Evolutionary conservation across 2,113 vertebrate genomes (phyloP), one percentile per base, ranked within the genome.

Genomic region (Chiloscyllium plagiosum): DNA sequence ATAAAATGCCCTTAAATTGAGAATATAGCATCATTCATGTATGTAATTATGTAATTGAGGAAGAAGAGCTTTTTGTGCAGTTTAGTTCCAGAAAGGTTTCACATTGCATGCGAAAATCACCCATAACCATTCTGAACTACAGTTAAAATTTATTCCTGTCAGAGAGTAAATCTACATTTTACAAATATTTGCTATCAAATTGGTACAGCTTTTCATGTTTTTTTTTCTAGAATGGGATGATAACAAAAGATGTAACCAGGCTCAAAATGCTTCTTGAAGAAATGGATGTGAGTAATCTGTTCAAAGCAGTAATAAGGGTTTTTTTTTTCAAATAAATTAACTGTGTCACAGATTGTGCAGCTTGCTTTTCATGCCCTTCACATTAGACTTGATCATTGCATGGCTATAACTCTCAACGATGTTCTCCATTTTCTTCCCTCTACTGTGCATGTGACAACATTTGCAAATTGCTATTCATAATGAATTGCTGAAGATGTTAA

Each of bases 211-310:
- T 96, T 33, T 78, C 68, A n/a, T 90, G 96, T 96, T 87, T 95
- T 96, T 96, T 95, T 83, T 96, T 93, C 94, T 97, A 99, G 99
- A 99, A 99, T 97, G 99, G 99, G 95, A 99, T 99, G 97, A 98
- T 99, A 97, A 98, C 99, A 96, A 99, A 99, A 97, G 99, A 99
- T 98, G 98, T 99, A 97, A 98, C 98, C 96, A 98, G 98, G 97
- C 97, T 99, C 96, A 99, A 99, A 98, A 98, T 98, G 96, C 98
- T 99, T 96, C 98, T 99, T 96, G 98, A 98, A 97, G 98, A 99
- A 98, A 99, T 99, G 92, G 98, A 99, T 98, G 99, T 99, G 98
- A 97, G 97, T 89, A 96, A 96, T 95, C 52, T 85, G 52, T 72
- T 95, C 29, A 52, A n/a, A 10, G 68, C 50, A 10, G 10, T 68